Percentiles rank a stretch among this genome's conserved stretches.
Evolutionary conservation across 2,113 vertebrate genomes (phyloP).

Genomic region (Chionodraco myersi): DNA sequence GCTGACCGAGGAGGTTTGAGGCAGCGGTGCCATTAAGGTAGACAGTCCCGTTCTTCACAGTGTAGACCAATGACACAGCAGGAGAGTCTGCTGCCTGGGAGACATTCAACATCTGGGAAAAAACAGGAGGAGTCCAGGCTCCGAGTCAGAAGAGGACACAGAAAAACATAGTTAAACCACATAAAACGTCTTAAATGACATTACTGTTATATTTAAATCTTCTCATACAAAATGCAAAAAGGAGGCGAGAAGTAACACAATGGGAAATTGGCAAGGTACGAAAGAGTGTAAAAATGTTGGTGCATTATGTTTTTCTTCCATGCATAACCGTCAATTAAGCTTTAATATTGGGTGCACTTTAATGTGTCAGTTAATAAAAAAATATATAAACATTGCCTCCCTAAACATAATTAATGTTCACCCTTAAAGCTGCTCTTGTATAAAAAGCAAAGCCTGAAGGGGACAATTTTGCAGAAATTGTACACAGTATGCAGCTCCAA

Average conservation of each 20-base stretch:
- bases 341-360: conserved; percentile 49
- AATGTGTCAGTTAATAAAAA: conserved; percentile 65
- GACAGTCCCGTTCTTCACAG: conserved; percentile 90
- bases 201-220: conserved; percentile 10
- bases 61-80: conserved; percentile 92
- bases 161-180: neutral
- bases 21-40: conserved; percentile 92
- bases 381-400: conserved; percentile 46
- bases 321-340: conserved; percentile 37
- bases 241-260: conserved; percentile 6
- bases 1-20: conserved; percentile 93
- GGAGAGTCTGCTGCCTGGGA: conserved; percentile 87
- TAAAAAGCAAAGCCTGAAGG: conserved; percentile 29
- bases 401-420: conserved; percentile 61
- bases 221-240: neutral
- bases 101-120: conserved; percentile 90
- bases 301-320: conserved; percentile 28
- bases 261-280: conserved; percentile 20
- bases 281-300: conserved; percentile 41
- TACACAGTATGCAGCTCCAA: conserved; percentile 37
- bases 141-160: conserved; percentile 1
- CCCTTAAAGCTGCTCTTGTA: conserved; percentile 47
- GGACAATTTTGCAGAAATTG: conserved; percentile 49
- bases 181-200: conserved; percentile 3
- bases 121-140: conserved; percentile 61